Percentiles rank a stretch among this genome's conserved stretches.
Evolutionary conservation across 2,113 vertebrate genomes (phyloP).

Genomic region (Verasper variegatus): DNA sequence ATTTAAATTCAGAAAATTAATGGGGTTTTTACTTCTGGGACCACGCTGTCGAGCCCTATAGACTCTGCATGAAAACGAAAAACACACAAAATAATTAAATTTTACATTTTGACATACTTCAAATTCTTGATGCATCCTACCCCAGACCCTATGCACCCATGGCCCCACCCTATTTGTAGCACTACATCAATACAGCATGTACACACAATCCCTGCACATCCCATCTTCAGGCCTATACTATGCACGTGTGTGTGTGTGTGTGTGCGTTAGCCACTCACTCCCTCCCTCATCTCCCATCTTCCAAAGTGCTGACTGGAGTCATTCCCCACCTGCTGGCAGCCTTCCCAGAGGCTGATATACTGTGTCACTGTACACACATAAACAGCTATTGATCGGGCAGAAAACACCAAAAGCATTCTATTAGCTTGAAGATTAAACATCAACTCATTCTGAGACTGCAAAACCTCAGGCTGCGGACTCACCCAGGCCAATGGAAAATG

Average conservation of each 20-base stretch:
- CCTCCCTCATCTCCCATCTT: constrained; percentile 17
- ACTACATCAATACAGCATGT: constrained; percentile 18
- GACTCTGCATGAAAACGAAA: not conserved
- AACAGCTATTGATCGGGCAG: constrained; percentile 74
- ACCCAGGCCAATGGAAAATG: constrained; percentile 5
- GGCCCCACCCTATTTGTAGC: constrained; percentile 42
- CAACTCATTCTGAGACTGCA: constrained; percentile 21
- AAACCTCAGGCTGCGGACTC: constrained; percentile 17
- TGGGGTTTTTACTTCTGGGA: no score
- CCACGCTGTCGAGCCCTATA: no score
- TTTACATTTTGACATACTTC: not conserved
- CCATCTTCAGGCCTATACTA: constrained; percentile 9
- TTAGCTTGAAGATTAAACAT: constrained; percentile 68
- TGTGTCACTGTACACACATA: constrained; percentile 67
- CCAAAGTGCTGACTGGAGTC: constrained; percentile 71
- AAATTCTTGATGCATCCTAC: constrained; percentile 2
- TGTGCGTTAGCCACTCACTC: constrained; percentile 20
- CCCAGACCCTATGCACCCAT: not conserved
- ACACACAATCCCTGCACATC: constrained; percentile 11
- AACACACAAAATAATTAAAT: not conserved
- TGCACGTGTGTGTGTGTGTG: not conserved
- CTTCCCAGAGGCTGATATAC: constrained; percentile 67
- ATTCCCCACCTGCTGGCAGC: constrained; percentile 59
- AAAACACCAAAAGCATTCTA: constrained; percentile 68
- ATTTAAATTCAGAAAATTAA: no score